A percentile compares a stretch with the other conserved stretches of the same genome.
phyloP scores from a whole-genome alignment of 2,888 invertebrate species.

The Hybos culiciformis region DNA sequence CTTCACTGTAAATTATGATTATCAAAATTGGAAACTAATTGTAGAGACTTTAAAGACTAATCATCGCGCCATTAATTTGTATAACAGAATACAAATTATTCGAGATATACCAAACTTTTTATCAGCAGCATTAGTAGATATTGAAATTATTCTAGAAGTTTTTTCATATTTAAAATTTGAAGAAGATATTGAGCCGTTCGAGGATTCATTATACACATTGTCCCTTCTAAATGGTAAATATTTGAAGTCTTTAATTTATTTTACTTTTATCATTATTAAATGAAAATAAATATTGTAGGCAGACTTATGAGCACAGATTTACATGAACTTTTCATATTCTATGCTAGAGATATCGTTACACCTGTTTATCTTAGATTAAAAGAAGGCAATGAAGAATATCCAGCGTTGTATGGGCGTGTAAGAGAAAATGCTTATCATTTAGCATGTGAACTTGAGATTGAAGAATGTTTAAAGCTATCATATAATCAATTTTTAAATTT shows the following conservation, averaged over 20 bases:
- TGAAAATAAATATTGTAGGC: background rate
- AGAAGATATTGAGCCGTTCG: conserved; percentile 55
- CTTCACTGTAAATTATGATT: conserved; percentile 59
- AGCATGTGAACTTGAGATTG: conserved; percentile 1
- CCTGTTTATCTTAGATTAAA: background rate
- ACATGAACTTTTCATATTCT: background rate
- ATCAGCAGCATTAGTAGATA: conserved; percentile 45
- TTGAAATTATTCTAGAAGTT: conserved; percentile 39
- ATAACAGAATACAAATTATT: conserved; percentile 72
- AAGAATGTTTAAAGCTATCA: conserved; percentile 1
- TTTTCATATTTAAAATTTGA: conserved; percentile 45
- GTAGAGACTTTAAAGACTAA: conserved; percentile 46
- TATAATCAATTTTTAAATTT: conserved; percentile 1
- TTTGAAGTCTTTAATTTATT: too few relatives aligned
- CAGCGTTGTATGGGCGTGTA: background rate
- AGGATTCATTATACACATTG: conserved; percentile 36
- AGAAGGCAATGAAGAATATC: background rate
- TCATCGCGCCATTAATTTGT: conserved; percentile 51
- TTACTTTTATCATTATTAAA: too few relatives aligned
- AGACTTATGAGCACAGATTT: too few relatives aligned
- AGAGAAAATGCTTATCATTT: background rate
- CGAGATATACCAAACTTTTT: conserved; percentile 56
- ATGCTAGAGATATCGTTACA: background rate
- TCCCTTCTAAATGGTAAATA: too few relatives aligned
- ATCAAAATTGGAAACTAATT: conserved; percentile 48